Percentiles rank a stretch among this genome's conserved stretches.
These are phyloP conservation scores for Helleia helle DNA, from an alignment of 2,888 invertebrate genomes.

Conservation along the genomic window DNA sequence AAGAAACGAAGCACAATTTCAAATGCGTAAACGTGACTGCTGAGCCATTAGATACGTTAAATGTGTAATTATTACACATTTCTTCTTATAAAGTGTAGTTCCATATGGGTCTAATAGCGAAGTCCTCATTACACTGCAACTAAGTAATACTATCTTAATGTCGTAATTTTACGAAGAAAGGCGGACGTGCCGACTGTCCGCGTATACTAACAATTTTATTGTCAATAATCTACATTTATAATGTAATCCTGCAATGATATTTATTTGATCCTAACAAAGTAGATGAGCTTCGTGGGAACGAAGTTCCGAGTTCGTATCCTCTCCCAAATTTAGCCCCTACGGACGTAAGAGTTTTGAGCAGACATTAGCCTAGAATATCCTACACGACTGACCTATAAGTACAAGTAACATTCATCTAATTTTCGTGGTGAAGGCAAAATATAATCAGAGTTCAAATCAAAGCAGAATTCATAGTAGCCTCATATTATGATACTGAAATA, in stretches of 20 bases:
- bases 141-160: slow-evolving; percentile 19
- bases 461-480: no score
- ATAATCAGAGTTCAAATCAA: no score
- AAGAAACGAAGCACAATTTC: slow-evolving; percentile 2
- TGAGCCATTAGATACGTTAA: background rate
- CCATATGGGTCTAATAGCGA: slow-evolving; percentile 4
- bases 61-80: slow-evolving; percentile 5
- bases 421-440: no score
- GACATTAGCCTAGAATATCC: no score
- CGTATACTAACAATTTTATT: slow-evolving; percentile 6
- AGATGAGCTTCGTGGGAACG: no score
- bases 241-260: background rate
- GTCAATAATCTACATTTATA: background rate
- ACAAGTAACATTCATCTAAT: no score
- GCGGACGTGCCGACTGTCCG: background rate
- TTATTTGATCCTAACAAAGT: no score
- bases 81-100: slow-evolving; percentile 9
- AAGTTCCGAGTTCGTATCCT: no score
- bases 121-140: slow-evolving; percentile 19
- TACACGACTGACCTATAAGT: no score
- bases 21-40: slow-evolving; percentile 12
- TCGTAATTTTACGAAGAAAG: slow-evolving; percentile 14
- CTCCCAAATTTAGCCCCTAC: no score
- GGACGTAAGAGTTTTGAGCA: no score
- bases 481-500: no score